A percentile compares a stretch with the other conserved stretches of the same genome.
These are phyloP conservation scores for Diphyllodes magnificus DNA, from an alignment of 2,113 vertebrate species.

Conservation along the genomic window DNA sequence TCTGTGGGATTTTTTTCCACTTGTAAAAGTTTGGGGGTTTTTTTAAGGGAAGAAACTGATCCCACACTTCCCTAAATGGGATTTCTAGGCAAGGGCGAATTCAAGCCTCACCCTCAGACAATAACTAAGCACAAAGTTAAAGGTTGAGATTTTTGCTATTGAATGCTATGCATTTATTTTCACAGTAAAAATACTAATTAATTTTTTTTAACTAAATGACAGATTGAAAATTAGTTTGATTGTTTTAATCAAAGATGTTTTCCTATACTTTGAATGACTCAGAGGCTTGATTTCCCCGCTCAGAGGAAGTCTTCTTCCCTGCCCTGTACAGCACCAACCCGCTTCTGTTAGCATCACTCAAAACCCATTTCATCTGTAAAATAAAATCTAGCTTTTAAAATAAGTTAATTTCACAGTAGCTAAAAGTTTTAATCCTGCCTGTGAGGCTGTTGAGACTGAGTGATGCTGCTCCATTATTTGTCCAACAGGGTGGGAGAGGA, in stretches of 20 bases:
- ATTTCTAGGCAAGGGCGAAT: background rate
- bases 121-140: background rate
- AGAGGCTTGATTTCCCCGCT: background rate
- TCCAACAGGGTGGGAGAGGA: background rate
- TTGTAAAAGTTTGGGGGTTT: background rate
- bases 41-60: background rate
- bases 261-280: background rate
- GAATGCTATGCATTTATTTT: background rate
- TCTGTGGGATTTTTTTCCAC: conserved; percentile 20
- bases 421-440: background rate
- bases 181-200: background rate
- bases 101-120: background rate
- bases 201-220: background rate
- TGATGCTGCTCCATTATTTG: background rate
- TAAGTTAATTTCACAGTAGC: background rate
- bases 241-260: background rate
- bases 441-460: background rate
- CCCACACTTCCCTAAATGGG: background rate
- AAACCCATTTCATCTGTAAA: background rate
- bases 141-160: background rate
- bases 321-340: background rate
- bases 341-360: background rate
- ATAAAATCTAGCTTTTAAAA: background rate
- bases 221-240: background rate
- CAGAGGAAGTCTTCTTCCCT: background rate